These are phyloP conservation scores for Eulemur rubriventer DNA, from an alignment of 2,797 vertebrate genomes.

Conservation along the genomic window DNA sequence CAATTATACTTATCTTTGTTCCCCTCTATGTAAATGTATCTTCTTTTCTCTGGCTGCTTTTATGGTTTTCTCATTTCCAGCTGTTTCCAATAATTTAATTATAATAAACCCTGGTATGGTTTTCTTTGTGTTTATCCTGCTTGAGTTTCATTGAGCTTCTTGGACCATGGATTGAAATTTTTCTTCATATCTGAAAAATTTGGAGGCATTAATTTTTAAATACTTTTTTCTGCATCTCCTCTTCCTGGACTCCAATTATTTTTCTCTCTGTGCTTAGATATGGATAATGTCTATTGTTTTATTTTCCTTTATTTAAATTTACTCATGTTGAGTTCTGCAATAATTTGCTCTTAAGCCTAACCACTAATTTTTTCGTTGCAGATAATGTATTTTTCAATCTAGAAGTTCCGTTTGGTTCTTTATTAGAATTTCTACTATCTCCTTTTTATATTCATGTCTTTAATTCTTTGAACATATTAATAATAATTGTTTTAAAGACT, in stretches of 20 bases:
- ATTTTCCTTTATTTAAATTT: not conserved
- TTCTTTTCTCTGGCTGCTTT: constrained; percentile 23
- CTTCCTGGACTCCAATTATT: not conserved
- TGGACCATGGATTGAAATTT: not conserved
- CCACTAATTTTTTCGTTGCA: not conserved
- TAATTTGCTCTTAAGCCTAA: not conserved
- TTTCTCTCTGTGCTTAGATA: not conserved
- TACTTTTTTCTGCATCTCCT: not conserved
- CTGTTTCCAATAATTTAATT: constrained; percentile 23
- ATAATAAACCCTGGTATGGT: not conserved
- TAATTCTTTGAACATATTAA: constrained; percentile 5
- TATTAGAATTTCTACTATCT: constrained; percentile 36
- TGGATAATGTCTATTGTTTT: not conserved
- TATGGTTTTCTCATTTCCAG: not conserved
- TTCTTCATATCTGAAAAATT: not conserved
- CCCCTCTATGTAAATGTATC: not conserved
- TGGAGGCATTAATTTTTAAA: not conserved
- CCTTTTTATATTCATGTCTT: not conserved
- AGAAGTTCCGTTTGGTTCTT: not conserved
- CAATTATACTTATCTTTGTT: not conserved
- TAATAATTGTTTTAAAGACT: not conserved
- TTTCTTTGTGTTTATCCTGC: not conserved
- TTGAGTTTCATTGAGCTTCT: not conserved
- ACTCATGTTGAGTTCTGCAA: not conserved
- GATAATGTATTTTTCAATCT: constrained; percentile 4